Evolutionary conservation across 2,888 invertebrate genomes (phyloP).

Genomic region (Drosophila dives): DNA sequence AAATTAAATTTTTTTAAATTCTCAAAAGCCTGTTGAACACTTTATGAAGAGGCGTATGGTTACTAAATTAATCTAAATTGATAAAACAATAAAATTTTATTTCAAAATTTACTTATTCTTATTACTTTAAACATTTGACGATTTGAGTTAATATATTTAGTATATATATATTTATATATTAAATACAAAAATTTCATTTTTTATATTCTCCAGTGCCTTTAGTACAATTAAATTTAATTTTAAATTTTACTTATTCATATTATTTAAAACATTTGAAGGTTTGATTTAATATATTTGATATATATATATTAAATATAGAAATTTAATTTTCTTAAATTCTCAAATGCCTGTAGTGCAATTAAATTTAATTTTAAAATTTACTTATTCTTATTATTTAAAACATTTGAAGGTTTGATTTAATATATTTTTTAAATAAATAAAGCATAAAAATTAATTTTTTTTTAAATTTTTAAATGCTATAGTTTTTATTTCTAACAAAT

Average conservation of each 20-base stretch:
- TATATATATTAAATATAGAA: neutral
- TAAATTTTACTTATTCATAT: neutral
- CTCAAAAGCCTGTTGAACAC: no score
- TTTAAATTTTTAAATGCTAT: no score
- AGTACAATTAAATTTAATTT: no score
- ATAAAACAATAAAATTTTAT: no score
- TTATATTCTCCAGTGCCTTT: neutral
- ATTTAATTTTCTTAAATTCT: neutral
- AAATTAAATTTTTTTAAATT: neutral
- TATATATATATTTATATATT: neutral
- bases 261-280: neutral
- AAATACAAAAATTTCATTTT: neutral
- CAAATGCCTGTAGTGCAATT: neutral
- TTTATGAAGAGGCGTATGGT: no score
- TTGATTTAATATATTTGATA: neutral
- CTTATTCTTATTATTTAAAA: neutral
- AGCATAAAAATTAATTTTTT: accelerated
- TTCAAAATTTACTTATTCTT: no score
- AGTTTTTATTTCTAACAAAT: neutral
- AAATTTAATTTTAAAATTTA: no score
- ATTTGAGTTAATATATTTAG: neutral
- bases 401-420: no score
- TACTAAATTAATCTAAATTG: no score
- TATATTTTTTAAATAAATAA: no score
- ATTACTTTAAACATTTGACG: neutral